Base-by-base conservation (phyloP, 2,888 invertebrate species). In the Andrena haemorrhoa region DNA sequence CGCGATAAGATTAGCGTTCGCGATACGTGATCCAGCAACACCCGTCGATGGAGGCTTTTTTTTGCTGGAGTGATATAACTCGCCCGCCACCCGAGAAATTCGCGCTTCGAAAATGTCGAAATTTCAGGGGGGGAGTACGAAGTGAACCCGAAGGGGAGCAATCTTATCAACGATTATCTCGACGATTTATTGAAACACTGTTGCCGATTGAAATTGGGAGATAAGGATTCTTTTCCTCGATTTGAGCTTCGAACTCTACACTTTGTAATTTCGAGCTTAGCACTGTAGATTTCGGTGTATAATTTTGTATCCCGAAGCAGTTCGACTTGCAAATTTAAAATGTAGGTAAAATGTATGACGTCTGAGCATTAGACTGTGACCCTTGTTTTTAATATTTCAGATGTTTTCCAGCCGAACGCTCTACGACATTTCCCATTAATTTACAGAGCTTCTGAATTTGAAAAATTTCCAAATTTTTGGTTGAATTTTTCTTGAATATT, bases 1-100 rank as follows among this genome's bases (percentile, higher is more conserved):
- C 79, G 53, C 63, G 89, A 89, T 89, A 89, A 89, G 89, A 89
- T 89, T 89, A 89, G 73, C 49, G n/a, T 7, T 8, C 4, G 75
- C 79, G 88, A 88, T 89, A 89, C 89, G 86, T 85, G 88, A 89
- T 89, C 84, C 79, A 63, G 51, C 65, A 66, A 51, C 68, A 63
- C 49, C 47, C 53, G 65, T 31, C 86, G 85, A 89, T 89, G 86
- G 88, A 88, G 80, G 82, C 78, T 78, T 79, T 68, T 75, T 71
- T 68, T 76, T 49, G 76, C 66, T 51, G 33, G 35, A 73, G 35
- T 86, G 86, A 86, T 64, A 82, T 75, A 86, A 82, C 60, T 2
- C 26, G 7, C 41, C 8, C 8, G 41, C 10, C 61, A 64, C 23
- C 10, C 23, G 56, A 56, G 8, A 56, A 56, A 56, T 56, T 56